phyloP scores from a whole-genome alignment of 1,140 invertebrate species.

The Aphelinus atriplicis region DNA sequence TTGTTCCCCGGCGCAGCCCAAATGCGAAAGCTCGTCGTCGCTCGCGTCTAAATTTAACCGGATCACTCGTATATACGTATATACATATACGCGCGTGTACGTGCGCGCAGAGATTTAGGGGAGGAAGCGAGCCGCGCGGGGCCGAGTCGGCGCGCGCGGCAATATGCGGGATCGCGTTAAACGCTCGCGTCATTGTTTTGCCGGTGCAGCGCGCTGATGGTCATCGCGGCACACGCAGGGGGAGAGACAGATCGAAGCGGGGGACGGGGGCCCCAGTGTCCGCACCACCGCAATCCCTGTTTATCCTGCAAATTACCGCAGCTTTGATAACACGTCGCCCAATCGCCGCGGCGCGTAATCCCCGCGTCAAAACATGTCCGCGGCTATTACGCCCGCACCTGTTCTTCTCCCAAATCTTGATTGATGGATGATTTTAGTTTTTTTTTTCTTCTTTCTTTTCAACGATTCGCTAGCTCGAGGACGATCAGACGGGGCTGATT shows the following conservation, averaged over 20 bases:
- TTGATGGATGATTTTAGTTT: too few relatives aligned
- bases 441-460: too few relatives aligned
- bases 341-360: too few relatives aligned
- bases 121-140: slow-evolving; percentile 17
- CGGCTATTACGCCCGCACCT: too few relatives aligned
- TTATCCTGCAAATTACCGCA: slow-evolving; percentile 58
- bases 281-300: slow-evolving; percentile 56
- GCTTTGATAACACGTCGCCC: slow-evolving; percentile 44
- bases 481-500: too few relatives aligned
- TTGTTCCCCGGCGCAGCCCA: slow-evolving; percentile 3
- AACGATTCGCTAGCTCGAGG: too few relatives aligned
- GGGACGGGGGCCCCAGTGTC: slow-evolving; percentile 2
- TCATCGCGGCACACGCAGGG: not conserved
- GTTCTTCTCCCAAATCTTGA: too few relatives aligned
- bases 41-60: slow-evolving; percentile 26
- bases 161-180: slow-evolving; percentile 50
- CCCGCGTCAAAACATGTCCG: too few relatives aligned
- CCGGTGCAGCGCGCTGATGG: slow-evolving; percentile 5
- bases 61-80: not conserved
- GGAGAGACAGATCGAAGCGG: not conserved
- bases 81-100: not conserved
- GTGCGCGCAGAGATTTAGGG: slow-evolving; percentile 18
- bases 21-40: slow-evolving; percentile 12
- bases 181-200: slow-evolving; percentile 49
- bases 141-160: slow-evolving; percentile 2